Conservation (phyloP, 2,888 invertebrate species). For the Rhopalosiphum nymphaeae region DNA sequence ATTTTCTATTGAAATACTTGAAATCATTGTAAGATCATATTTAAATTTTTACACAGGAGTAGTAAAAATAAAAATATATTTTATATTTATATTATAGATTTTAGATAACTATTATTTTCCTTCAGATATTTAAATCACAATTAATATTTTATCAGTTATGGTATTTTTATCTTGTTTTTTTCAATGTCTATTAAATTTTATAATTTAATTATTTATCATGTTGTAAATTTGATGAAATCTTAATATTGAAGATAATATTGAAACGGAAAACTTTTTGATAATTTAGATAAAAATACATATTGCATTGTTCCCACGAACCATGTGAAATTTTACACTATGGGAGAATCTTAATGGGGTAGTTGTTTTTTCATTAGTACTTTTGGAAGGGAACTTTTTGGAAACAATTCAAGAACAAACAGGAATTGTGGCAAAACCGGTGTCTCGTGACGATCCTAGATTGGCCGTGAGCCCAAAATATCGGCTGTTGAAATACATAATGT, state of each 20-base stretch:
- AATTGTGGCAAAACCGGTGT: conserved; percentile 63
- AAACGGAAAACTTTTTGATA: neutral
- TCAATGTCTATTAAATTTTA: neutral
- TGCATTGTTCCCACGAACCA: neutral
- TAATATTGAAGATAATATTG: neutral
- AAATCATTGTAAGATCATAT: neutral
- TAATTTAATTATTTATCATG: neutral
- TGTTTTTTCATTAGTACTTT: conserved; percentile 62
- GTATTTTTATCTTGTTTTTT: neutral
- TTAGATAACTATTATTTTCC: neutral
- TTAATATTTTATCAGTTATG: neutral
- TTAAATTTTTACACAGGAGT: neutral
- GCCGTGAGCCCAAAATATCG: conserved; percentile 51
- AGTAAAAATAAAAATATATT: neutral
- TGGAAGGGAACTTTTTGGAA: conserved; percentile 59
- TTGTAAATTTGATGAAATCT: neutral
- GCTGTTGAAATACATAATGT: conserved; percentile 52
- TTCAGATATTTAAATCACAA: neutral
- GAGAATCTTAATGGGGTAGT: conserved; percentile 45
- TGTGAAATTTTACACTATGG: conserved; percentile 38
- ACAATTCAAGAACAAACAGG: conserved; percentile 60
- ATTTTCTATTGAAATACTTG: neutral
- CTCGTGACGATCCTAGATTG: conserved; percentile 58
- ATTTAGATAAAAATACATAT: conserved; percentile 43
- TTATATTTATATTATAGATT: neutral